A percentile compares a stretch with the other conserved stretches of the same genome.
phyloP scores from a whole-genome alignment of 2,113 vertebrate species.

The Tragelaphus strepsiceros region DNA sequence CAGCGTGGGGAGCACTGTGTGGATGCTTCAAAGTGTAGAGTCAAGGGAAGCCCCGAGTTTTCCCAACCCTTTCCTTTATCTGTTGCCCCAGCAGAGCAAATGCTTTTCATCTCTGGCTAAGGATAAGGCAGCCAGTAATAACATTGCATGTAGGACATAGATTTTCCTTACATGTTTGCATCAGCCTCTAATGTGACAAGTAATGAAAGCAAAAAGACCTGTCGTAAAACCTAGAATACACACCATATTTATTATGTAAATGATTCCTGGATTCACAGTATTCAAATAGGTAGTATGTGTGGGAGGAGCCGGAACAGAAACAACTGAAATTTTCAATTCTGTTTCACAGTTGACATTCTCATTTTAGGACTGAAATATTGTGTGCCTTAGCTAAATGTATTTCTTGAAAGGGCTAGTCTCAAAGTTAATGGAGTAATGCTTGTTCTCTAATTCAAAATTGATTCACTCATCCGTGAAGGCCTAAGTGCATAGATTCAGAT shows the following conservation, averaged over 20 bases:
- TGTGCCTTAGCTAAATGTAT: background rate
- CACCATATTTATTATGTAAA: slow-evolving; percentile 17
- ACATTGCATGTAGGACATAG: background rate
- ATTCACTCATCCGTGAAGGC: slow-evolving; percentile 13
- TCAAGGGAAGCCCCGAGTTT: background rate
- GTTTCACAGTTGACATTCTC: slow-evolving; percentile 34
- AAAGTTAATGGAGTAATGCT: slow-evolving; percentile 52
- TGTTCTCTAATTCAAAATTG: slow-evolving; percentile 44
- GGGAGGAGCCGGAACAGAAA: slow-evolving; percentile 16
- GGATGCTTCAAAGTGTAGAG: accelerated
- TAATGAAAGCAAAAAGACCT: slow-evolving; percentile 34
- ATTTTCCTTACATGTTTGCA: background rate
- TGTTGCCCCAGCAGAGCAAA: background rate
- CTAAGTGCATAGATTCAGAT: slow-evolving; percentile 4
- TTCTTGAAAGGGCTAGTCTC: slow-evolving; percentile 35
- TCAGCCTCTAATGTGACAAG: slow-evolving; percentile 1
- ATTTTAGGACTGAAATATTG: slow-evolving; percentile 12
- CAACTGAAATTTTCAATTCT: slow-evolving; percentile 33
- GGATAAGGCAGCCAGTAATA: background rate
- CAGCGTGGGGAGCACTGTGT: accelerated
- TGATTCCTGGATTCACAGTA: background rate
- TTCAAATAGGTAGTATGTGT: slow-evolving; percentile 31
- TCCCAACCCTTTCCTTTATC: background rate
- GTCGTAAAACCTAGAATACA: background rate
- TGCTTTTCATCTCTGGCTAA: background rate